A percentile compares a stretch with the other conserved stretches of the same genome.
Conservation (phyloP, 2,888 invertebrate species). For the Leucoptera coffeella region DNA sequence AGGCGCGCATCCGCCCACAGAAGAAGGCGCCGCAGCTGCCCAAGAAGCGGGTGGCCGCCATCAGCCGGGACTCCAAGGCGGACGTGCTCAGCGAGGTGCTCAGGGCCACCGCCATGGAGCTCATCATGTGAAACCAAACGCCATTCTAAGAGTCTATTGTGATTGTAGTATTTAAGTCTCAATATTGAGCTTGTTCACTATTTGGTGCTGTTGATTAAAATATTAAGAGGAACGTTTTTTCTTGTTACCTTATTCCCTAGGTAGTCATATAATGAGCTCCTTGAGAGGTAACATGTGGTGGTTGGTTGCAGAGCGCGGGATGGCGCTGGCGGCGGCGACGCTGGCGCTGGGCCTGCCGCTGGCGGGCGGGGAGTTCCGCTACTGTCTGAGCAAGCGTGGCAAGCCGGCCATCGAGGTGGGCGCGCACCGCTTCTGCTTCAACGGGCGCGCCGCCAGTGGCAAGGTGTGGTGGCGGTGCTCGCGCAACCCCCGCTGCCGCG, state of each 20-base stretch:
- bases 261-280: no score
- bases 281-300: no score
- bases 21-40: not conserved
- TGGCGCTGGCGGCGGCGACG: conserved; percentile 11
- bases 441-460: conserved; percentile 42
- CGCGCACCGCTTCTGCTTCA: conserved; percentile 43
- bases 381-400: conserved; percentile 43
- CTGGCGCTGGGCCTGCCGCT: conserved; percentile 27
- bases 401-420: conserved; percentile 45
- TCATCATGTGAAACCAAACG: no score
- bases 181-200: no score
- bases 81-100: no score
- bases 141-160: no score
- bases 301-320: not conserved
- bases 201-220: no score
- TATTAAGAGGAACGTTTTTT: no score
- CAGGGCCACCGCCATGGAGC: no score
- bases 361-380: conserved; percentile 43
- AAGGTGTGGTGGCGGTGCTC: conserved; percentile 49
- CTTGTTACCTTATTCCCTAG: no score
- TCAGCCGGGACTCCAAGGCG: not conserved
- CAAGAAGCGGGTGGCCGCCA: not conserved
- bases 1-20: conserved; percentile 5
- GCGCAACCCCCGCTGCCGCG: conserved; percentile 40
- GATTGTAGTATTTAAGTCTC: no score